Evolutionary conservation across 2,797 vertebrate genomes (phyloP), one percentile per base, ranked within the genome.

Genomic region (Danio albolineatus): DNA sequence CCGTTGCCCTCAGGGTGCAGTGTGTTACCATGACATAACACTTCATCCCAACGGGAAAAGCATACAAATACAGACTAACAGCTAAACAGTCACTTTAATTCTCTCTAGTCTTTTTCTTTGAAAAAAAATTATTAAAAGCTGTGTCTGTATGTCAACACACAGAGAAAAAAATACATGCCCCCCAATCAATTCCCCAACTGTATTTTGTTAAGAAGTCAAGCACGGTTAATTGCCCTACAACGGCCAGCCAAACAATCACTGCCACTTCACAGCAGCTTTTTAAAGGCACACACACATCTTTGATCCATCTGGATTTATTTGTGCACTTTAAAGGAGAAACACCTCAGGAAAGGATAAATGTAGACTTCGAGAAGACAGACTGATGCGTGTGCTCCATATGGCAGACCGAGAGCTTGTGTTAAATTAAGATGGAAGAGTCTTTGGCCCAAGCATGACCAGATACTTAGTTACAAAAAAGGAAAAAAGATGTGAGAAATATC

Each of bases 221-320:
- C 62, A 14, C 39, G 7, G 16, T 77, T 57, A 76, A 66, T 48
- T 67, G 39, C 83, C 79, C 84, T 19, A 72, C 17, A 77, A 64
- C 43, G 54, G 85, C 81, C 65, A 19, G 82, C 74, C 76, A 86
- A 90, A 92, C 91, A 89, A 89, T 92, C 90, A 91, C 90, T 88
- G 84, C 82, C 87, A 84, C 89, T 88, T 87, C 88, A 89, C 87
- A 88, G 87, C 86, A 90, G 90, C 89, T 82, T 92, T 93, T 95
- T 95, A 94, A 95, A 93, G 89, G 89, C 93, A 88, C 89, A 91
- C 90, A 93, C 93, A 94, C 95, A 96, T 96, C 92, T 97, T 96
- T 95, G 94, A 95, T 94, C 94, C 95, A 97, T 96, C 94, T 97
- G 95, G 94, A 96, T 95, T 96, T 95, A 95, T 92, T 95, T 93